Base-by-base conservation (phyloP, 2,888 invertebrate genomes). In the Cataglyphis albicans region DNA sequence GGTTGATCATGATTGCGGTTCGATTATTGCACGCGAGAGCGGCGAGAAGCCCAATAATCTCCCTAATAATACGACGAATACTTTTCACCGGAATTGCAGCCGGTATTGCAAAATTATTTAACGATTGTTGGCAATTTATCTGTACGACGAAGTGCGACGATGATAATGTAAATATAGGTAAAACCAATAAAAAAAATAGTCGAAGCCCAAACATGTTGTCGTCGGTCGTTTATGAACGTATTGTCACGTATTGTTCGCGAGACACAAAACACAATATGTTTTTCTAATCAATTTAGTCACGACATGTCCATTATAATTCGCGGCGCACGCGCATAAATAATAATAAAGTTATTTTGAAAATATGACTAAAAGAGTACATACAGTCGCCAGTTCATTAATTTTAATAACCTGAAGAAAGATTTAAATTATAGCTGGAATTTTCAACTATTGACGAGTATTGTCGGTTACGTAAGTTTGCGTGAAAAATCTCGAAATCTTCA, bases 1-100 rank as follows among this genome's bases (percentile, higher is more conserved):
- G 55, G n/a, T 68, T 75, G 57, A 76, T 76, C 38, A 29, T 55
- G 44, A 67, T 67, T 67, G 41, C 68, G 41, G 29, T 76, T 76
- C 55, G 68, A 76, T 76, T 68, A 68, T 68, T 15, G 15, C 38
- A n/a, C 68, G 12, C 52, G 52, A n/a, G n/a, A 7, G 7, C n/a
- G 6, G 55, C 35, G 55, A 52, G 21, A n/a, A 12, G 38, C 9
- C 48, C 3, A 29, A 67, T 25, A 41, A 68, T 76, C 55, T 41
- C 10, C 55, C 21, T 76, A 55, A 83, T 64, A 83, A 65, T 32
- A 52, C 38, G 25, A 12, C 57, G 38, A 52, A 67, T 64, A 61
- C 10, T 68, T 55, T 82, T 82, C 67, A 35, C 2, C 57, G 52
- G 29, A 63, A 63, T 67, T 25, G 29, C 25, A 25, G n/a, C 41